Evolutionary conservation across 2,797 vertebrate species (phyloP), one percentile per base, ranked within the genome.

Genomic region (Pristis pectinata): DNA sequence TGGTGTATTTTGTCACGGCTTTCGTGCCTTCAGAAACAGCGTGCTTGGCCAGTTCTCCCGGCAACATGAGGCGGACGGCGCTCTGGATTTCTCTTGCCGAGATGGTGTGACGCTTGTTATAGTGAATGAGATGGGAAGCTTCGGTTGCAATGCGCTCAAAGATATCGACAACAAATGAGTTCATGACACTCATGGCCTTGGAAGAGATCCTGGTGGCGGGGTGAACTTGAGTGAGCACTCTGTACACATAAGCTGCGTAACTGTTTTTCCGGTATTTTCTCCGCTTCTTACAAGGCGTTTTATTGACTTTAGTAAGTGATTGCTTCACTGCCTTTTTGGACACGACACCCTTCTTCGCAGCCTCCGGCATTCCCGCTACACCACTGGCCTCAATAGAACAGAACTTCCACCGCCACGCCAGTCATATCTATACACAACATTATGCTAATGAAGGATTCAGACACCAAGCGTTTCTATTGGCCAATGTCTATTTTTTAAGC

Each of bases 1-100:
- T 94, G 56, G 94, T 94, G 83, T 93, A 94, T n/a, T 94, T 94
- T 15, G 59, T 94, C 5, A 93, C 94, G 67, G 94, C 83, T 70
- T 91, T 94, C 1, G 83, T 94, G 83, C 94, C 80, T 34, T 94
- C 83, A 30, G 94, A 94, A 1, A 94, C 82, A 34, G 94, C 83
- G 13, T 94, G 94, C 34, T 94, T 94, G 41, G 94, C 94, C n/a
- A 94, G 41, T 15, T 94, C 94, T 7, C 94, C 94, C 44, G 94
- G 82, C 24, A 94, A 56, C 77, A 94, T 76, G 7, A 94, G 83
- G 11, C 94, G 72, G 64, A 70, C 93, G 2, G 64, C 64, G 11
- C 41, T 70, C 64, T 72, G 93, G 41, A 94, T 77, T 64, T 94
- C 83, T 30, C 83, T 27, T 24, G 56, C 15, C 2, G 61, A 92